Evolutionary conservation across 64 coral and sea anemone species (phyloP).

Genomic region (Montipora sp.): DNA sequence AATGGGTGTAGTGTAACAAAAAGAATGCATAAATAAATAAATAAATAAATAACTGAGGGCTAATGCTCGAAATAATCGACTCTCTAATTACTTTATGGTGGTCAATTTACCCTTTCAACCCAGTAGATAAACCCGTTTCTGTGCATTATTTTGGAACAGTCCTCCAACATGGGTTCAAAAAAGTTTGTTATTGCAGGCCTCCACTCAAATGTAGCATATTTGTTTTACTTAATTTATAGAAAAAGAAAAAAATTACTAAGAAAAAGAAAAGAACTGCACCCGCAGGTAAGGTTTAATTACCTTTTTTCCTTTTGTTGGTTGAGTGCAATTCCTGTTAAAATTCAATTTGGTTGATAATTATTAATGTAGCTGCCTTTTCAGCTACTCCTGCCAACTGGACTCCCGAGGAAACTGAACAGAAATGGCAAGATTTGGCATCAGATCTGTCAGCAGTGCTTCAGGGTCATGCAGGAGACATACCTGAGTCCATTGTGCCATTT

Average conservation of each 20-base stretch:
- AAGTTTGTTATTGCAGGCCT: neutral
- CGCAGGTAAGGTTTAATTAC: conserved; percentile 23
- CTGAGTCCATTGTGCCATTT: conserved; percentile 84
- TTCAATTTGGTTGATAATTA: no score
- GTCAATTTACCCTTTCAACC: no score
- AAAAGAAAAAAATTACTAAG: conserved; percentile 76
- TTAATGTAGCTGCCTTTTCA: neutral
- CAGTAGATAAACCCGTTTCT: no score
- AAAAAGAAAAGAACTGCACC: conserved; percentile 79
- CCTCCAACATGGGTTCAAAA: neutral
- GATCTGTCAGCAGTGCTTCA: conserved; percentile 89
- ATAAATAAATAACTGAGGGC: no score
- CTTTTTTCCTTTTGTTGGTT: no score
- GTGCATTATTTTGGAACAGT: neutral
- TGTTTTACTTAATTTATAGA: conserved; percentile 28
- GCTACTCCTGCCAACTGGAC: conserved; percentile 42
- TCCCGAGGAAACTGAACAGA: conserved; percentile 78
- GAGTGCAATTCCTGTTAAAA: no score
- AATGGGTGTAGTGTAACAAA: no score
- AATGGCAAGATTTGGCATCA: conserved; percentile 85
- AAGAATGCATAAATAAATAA: no score
- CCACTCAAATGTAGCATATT: neutral
- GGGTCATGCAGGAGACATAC: conserved; percentile 78
- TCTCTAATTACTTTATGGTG: no score
- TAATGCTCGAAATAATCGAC: no score